Base-by-base conservation (phyloP, 2,888 invertebrate genomes). In the Plagodis dolabraria region DNA sequence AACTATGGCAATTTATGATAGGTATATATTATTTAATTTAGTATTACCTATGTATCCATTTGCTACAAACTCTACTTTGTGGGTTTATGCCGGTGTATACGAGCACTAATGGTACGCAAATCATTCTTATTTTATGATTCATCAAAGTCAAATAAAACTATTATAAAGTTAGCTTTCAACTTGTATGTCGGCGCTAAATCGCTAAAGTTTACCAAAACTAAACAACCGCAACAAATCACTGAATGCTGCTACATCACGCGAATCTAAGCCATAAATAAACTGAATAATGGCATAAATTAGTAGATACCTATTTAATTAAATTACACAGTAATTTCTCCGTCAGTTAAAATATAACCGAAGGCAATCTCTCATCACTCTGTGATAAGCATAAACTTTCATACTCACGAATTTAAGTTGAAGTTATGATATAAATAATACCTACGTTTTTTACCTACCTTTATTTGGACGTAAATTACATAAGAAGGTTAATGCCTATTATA, bases 301-400 rank as follows among this genome's bases (percentile, higher is more conserved):
- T 53, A 51, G 58, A 60, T 57, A 45, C 5, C 47, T 63, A 55
- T 57, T 51, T 62, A 63, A 63, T 64, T 64, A 65, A 62, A 60
- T 58, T 60, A 55, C 56, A 33, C 8, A 38, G 46, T 57, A 5
- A 34, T 52, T 47, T 33, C 53, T 62, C 47, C 33, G 38, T 48
- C 22, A 5, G 9, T 10, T 33, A 47, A 43, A 56, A 35, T 33
- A 47, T 46, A 56, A 35, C 68, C 52, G 46, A 47, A 53, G 68
- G 66, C 64, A 53, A 51, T 64, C 59, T 52, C 64, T 62, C 64
- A 57, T 57, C 57, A 56, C 55, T 61, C 51, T 55, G 60, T 62
- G 57, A 51, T 65, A 57, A 64, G 54, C 38, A 51, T 65, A 59
- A 64, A 66, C 65, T 68, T 68, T 68, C 65, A 53, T 60, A 60